Base-by-base conservation (phyloP, 2,113 vertebrate species). In the Procavia capensis region DNA sequence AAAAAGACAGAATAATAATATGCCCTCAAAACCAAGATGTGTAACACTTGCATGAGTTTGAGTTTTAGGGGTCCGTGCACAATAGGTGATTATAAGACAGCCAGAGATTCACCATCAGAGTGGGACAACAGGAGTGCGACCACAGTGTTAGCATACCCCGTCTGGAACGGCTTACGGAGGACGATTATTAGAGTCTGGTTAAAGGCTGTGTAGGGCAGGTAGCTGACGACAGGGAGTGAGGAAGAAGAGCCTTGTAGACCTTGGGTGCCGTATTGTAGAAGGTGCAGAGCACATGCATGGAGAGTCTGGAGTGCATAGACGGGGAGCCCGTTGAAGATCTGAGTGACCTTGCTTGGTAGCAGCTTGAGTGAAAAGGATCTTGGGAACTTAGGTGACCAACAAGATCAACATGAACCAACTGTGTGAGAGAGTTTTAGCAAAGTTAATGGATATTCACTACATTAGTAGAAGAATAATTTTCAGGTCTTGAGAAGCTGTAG, bases 241-340 rank as follows among this genome's bases (percentile, higher is more conserved):
- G 61, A 45, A 88, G 80, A 70, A 91, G 47, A 29, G 59, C 64
- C 25, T 31, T 14, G 27, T 20, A 64, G 61, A 68, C 39, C 61
- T 80, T 1, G 5, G 8, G 41, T 41, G 14, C 41, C 25, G n/a
- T 34, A 4, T 0, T 17, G 61, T 54, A 83, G 45, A 36, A 75
- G 24, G 14, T 24, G 0, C 34, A 36, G 1, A 20, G 5, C 17
- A 19, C 11, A 7, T 3, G 1, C 41, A 9, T 0, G 25, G 39
- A 57, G 41, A 47, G 31, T 41, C 78, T 45, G 10, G 41, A 9
- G 20, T 20, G 39, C 45, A 4, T 0, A 2, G 34, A 20, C 3
- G 45, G 8, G 9, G 74, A 85, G n/a, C 31, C 19, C 36, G 5
- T 2, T 1, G 43, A 75, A 47, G 3, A 22, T 27, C 27, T 45